Percentiles rank a stretch among this genome's conserved stretches.
These are phyloP conservation scores for Kuschelorhynchus macadamiae DNA, from an alignment of 2,888 invertebrate genomes.

Conservation along the genomic window DNA sequence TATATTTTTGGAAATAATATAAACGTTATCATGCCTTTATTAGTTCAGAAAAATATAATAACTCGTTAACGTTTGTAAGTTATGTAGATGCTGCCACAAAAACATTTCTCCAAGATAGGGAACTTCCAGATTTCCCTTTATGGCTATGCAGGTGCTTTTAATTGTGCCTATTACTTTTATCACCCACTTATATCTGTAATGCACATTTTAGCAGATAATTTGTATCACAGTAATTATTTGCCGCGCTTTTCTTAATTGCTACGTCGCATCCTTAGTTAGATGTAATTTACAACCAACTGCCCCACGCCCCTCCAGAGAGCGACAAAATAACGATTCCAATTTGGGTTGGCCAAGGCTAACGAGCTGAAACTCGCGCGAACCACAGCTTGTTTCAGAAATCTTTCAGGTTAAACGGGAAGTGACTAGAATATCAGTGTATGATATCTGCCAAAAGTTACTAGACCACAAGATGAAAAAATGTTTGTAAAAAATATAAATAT, in stretches of 20 bases:
- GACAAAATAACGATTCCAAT: conserved; percentile 59
- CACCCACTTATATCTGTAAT: conserved; percentile 25
- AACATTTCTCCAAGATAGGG: too few species aligned
- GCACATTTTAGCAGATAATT: conserved; percentile 30
- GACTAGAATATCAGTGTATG: conserved; percentile 20
- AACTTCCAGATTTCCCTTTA: too few species aligned
- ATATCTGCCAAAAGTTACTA: conserved; percentile 9
- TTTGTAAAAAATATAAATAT: too few species aligned
- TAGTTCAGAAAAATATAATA: too few species aligned
- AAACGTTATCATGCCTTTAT: too few species aligned
- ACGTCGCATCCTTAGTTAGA: conserved; percentile 31
- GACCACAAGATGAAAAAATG: too few species aligned
- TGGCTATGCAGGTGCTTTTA: too few species aligned
- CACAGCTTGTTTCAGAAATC: conserved; percentile 55
- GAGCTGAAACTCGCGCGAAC: conserved; percentile 58
- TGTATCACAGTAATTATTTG: conserved; percentile 32
- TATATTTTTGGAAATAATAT: too few species aligned
- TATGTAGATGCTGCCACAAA: too few species aligned
- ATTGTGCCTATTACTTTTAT: conserved; percentile 23
- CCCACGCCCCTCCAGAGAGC: conserved; percentile 21
- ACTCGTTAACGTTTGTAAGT: too few species aligned
- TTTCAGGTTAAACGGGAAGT: conserved; percentile 50
- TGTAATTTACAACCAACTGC: conserved; percentile 26
- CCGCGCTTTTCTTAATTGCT: conserved; percentile 42
- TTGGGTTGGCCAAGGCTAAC: conserved; percentile 57